A percentile compares a stretch with the other conserved stretches of the same genome.
Conservation (phyloP, 1,140 invertebrate genomes). For the Adelges cooleyi region DNA sequence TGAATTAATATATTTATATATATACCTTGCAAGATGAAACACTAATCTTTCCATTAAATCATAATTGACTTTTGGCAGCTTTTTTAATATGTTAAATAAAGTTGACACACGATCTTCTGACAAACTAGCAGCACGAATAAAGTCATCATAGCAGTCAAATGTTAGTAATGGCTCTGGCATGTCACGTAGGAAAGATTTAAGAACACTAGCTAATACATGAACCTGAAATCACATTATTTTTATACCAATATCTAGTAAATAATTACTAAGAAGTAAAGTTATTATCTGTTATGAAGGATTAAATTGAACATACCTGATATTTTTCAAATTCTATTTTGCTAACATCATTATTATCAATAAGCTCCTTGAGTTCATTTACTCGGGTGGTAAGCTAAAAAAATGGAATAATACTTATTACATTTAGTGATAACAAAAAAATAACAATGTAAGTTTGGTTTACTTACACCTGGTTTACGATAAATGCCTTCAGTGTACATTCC, state of each 20-base stretch:
- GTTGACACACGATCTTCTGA: conserved; percentile 74
- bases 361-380: conserved; percentile 57
- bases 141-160: conserved; percentile 88
- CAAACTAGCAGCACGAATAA: conserved; percentile 73
- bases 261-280: neutral
- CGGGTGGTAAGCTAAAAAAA: conserved; percentile 46
- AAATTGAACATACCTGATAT: conserved; percentile 41
- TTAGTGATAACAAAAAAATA: neutral
- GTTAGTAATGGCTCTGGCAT: conserved; percentile 87
- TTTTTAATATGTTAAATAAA: conserved; percentile 74
- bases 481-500: conserved; percentile 86
- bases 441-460: conserved; percentile 33
- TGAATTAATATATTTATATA: neutral
- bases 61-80: conserved; percentile 79
- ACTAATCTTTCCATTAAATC: conserved; percentile 84
- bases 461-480: conserved; percentile 83
- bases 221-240: conserved; percentile 51
- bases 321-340: conserved; percentile 55
- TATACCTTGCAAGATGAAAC: conserved; percentile 75
- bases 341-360: conserved; percentile 60
- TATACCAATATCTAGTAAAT: conserved; percentile 31
- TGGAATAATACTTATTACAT: conserved; percentile 4
- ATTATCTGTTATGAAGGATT: neutral
- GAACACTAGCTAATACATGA: conserved; percentile 80
- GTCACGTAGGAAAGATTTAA: conserved; percentile 84